These are phyloP conservation scores for Seriola aureovittata DNA, from an alignment of 2,113 vertebrate genomes.

Conservation along the genomic window DNA sequence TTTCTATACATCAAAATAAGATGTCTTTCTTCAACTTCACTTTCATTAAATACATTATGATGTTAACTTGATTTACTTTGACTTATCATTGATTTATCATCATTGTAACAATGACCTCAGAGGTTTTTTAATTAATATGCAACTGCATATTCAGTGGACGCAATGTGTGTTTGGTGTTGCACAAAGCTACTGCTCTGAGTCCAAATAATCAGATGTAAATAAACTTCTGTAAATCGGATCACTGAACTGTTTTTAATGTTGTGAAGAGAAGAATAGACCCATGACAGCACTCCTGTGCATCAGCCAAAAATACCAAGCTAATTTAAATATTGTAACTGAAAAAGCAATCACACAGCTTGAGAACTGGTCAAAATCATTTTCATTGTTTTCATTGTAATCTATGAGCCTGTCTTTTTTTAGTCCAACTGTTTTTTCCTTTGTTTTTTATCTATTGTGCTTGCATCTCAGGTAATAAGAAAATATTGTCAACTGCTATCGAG, in stretches of 20 bases:
- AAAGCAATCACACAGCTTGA: slow-evolving; percentile 1
- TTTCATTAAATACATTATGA: not conserved
- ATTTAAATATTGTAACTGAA: not conserved
- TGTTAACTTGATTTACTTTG: not conserved
- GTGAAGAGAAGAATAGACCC: not conserved
- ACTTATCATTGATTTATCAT: not conserved
- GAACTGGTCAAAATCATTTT: not conserved
- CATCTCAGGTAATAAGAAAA: not conserved
- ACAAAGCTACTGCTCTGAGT: not conserved
- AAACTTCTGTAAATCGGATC: not conserved
- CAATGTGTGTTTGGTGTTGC: not conserved
- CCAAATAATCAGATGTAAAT: not conserved
- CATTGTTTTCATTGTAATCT: not conserved
- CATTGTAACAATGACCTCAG: not conserved
- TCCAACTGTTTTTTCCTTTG: not conserved
- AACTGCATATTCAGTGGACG: not conserved
- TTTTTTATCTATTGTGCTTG: not conserved
- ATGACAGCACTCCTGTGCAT: not conserved
- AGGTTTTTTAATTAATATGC: not conserved
- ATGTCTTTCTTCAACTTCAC: not conserved
- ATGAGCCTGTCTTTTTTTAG: not conserved
- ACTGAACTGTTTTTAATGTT: not conserved
- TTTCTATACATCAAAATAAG: not conserved
- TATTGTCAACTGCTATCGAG: not conserved
- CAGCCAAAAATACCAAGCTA: not conserved